Percentiles rank a stretch among this genome's conserved stretches.
phyloP scores from a whole-genome alignment of 1,140 invertebrate species.

The Piezodorus guildinii region DNA sequence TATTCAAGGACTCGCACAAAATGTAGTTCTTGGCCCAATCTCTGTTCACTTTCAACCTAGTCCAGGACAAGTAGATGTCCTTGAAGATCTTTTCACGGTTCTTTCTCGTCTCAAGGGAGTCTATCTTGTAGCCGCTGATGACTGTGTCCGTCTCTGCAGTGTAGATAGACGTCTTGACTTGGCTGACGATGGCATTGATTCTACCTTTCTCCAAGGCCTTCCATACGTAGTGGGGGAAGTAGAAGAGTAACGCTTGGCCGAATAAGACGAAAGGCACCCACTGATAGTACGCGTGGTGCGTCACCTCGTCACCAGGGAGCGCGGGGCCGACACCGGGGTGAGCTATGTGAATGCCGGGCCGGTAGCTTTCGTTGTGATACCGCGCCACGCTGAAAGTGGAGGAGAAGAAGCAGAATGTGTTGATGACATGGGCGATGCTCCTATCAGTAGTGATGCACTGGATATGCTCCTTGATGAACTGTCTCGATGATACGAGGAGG shows the following conservation, averaged over 20 bases:
- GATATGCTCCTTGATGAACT: slow-evolving; percentile 90
- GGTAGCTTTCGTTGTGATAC: slow-evolving; percentile 20
- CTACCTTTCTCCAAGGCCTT: slow-evolving; percentile 58
- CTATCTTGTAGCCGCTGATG: slow-evolving; percentile 35
- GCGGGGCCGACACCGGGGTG: slow-evolving; percentile 33
- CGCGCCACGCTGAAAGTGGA: slow-evolving; percentile 52
- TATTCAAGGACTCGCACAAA: slow-evolving; percentile 37
- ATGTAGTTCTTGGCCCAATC: slow-evolving; percentile 33
- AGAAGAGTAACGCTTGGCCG: slow-evolving; percentile 63
- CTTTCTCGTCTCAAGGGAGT: slow-evolving; percentile 1
- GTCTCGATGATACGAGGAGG: slow-evolving; percentile 76
- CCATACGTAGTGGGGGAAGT: slow-evolving; percentile 61
- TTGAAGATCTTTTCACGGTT: slow-evolving; percentile 1
- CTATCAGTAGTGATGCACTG: slow-evolving; percentile 56
- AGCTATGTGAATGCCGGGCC: slow-evolving; percentile 25
- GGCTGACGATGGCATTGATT: slow-evolving; percentile 35
- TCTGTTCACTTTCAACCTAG: slow-evolving; percentile 16
- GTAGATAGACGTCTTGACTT: slow-evolving; percentile 28
- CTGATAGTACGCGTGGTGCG: slow-evolving; percentile 73
- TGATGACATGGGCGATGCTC: slow-evolving; percentile 41
- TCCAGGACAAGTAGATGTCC: not conserved
- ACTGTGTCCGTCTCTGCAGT: slow-evolving; percentile 41
- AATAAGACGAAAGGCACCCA: slow-evolving; percentile 75
- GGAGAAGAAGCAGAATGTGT: slow-evolving; percentile 65
- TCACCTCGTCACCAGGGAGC: slow-evolving; percentile 39